phyloP scores from a whole-genome alignment of 2,113 vertebrate genomes.

The Grantiella picta region DNA sequence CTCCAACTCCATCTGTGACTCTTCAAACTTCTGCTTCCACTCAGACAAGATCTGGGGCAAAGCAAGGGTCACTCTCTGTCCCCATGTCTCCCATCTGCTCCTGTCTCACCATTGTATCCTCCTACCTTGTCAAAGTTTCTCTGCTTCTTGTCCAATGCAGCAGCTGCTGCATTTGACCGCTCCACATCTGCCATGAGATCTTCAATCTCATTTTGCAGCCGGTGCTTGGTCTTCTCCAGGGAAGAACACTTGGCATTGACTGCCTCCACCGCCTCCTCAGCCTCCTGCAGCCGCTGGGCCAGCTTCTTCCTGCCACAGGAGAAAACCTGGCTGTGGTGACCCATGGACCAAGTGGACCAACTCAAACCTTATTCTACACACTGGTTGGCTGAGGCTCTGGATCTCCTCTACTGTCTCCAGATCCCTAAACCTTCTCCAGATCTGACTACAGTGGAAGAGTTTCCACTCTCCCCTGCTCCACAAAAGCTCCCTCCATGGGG shows the following conservation, averaged over 20 bases:
- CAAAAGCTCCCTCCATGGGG: no score
- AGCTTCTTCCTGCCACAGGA: conserved; percentile 81
- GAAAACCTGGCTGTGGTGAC: not conserved
- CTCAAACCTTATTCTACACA: not conserved
- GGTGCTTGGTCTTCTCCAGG: conserved; percentile 90
- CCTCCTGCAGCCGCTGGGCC: conserved; percentile 88
- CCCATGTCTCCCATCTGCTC: conserved; percentile 60
- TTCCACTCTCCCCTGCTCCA: not conserved
- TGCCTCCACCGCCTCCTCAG: conserved; percentile 84
- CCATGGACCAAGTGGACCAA: not conserved
- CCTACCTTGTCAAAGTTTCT: conserved; percentile 84
- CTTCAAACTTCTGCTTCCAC: conserved; percentile 93
- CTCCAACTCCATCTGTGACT: conserved; percentile 87
- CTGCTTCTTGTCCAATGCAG: conserved; percentile 89
- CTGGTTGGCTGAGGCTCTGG: not conserved
- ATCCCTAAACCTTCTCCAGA: not conserved
- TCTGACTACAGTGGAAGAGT: not conserved
- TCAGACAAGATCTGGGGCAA: conserved; percentile 81
- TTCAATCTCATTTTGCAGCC: conserved; percentile 91
- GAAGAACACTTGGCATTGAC: conserved; percentile 92
- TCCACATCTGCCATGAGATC: conserved; percentile 90
- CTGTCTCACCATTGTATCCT: not conserved
- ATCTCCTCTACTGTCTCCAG: not conserved
- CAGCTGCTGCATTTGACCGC: conserved; percentile 77
- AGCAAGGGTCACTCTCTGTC: not conserved